Evolutionary conservation across 2,888 invertebrate genomes (phyloP).

Genomic region (Ganaspis brasiliensis): DNA sequence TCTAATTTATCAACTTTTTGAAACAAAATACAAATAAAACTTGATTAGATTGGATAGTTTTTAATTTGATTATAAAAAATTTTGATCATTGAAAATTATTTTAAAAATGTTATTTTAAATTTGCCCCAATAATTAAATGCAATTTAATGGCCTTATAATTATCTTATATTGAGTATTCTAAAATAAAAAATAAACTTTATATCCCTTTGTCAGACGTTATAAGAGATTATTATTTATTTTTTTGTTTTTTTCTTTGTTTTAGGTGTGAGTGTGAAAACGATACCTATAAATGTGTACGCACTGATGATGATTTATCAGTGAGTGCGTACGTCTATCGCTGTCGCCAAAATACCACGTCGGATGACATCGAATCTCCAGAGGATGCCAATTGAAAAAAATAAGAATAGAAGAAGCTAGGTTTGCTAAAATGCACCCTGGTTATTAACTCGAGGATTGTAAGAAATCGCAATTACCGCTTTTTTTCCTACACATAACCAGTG

Average conservation of each 20-base stretch:
- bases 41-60: no score
- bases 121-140: no score
- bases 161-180: no score
- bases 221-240: slow-evolving; percentile 43
- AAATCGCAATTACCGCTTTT: background rate
- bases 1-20: background rate
- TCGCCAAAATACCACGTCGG: slow-evolving; percentile 74
- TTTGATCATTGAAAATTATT: no score
- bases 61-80: no score
- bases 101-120: no score
- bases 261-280: slow-evolving; percentile 82
- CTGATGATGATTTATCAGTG: slow-evolving; percentile 83
- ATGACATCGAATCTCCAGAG: slow-evolving; percentile 69
- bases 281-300: slow-evolving; percentile 80
- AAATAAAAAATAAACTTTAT: background rate
- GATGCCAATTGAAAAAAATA: slow-evolving; percentile 58
- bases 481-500: slow-evolving; percentile 17
- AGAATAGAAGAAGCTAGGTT: background rate
- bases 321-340: slow-evolving; percentile 84
- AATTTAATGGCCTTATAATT: no score
- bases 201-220: background rate
- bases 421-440: slow-evolving; percentile 1
- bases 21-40: no score
- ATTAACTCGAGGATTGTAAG: slow-evolving; percentile 10
- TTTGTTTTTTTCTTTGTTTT: no score